Evolutionary conservation across 2,113 vertebrate genomes (phyloP), one percentile per base, ranked within the genome.

Genomic region (Spheniscus mendiculus): DNA sequence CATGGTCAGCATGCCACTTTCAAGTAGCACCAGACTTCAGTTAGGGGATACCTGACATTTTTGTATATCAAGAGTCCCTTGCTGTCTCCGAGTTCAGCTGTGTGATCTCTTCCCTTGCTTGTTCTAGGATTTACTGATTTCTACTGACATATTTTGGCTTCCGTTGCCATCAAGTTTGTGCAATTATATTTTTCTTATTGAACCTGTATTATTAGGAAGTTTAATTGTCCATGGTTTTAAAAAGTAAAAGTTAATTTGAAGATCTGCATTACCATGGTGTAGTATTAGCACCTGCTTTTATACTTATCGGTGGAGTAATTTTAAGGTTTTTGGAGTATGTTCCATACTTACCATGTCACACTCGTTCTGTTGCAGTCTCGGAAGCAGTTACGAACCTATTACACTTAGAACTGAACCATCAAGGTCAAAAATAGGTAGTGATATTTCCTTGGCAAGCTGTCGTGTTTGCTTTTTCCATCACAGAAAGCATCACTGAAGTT

Each of bases 391-490:
- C n/a, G n/a, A 98, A 96, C 87, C 79, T 89, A 55, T 93, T 93
- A 71, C 82, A 94, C 74, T 91, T 97, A 97, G 83, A 97, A 92
- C 38, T 53, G 87, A 98, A 50, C 83, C 95, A 93, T 87, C 97
- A 80, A 94, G n/a, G 73, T 93, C 76, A 27, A 89, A 87, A 2
- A 58, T 97, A 94, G 97, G 98, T 98, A 98, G 98, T 44, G 61
- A 30, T 30, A 36, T 61, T 92, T 90, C 34, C 18, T 87, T 73
- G 59, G 36, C 70, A 76, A 90, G 52, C 34, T 78, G 44, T 70
- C 2, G 0, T 38, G 34, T 95, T 92, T 58, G 45, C 47, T 93
- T 93, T 92, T 74, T 69, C 91, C 87, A 74, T 89, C 89, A 85
- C 84, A 85, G 62, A 93, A 66, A 61, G 19, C 50, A 55, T 69